phyloP scores from a whole-genome alignment of 2,888 invertebrate genomes.

The Tholera decimalis region DNA sequence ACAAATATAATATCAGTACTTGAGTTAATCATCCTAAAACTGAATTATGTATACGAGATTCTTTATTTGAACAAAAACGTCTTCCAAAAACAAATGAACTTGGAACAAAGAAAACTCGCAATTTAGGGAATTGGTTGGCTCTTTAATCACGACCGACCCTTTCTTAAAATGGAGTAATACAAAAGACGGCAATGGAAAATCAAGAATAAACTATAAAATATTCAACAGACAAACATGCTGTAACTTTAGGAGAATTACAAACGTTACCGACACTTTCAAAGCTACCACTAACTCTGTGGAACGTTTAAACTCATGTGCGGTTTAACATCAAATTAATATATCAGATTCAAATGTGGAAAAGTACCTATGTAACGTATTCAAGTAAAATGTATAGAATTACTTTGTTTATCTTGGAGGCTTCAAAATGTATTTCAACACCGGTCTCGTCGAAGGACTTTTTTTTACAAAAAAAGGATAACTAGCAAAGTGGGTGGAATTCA shows the following conservation, averaged over 20 bases:
- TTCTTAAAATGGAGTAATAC: conserved; percentile 19
- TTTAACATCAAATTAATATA: not conserved
- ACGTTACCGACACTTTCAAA: not conserved
- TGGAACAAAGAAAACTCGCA: conserved; percentile 35
- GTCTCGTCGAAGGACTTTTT: too few relatives aligned
- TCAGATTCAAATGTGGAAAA: too few relatives aligned
- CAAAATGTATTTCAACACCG: too few relatives aligned
- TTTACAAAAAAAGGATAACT: too few relatives aligned
- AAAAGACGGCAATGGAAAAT: not conserved
- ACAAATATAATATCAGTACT: not conserved
- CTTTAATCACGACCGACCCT: conserved; percentile 28
- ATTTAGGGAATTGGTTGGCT: conserved; percentile 17
- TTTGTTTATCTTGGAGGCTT: too few relatives aligned
- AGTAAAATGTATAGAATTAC: too few relatives aligned
- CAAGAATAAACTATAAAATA: conserved; percentile 19
- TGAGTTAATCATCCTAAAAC: too few relatives aligned
- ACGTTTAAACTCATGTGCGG: not conserved
- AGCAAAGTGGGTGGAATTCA: too few relatives aligned
- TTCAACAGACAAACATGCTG: not conserved
- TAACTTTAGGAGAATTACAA: not conserved
- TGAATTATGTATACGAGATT: not conserved
- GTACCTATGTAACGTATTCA: too few relatives aligned
- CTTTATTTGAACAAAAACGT: conserved; percentile 13
- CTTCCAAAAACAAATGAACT: conserved; percentile 9
- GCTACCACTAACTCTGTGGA: not conserved